phyloP scores from a whole-genome alignment of 2,113 vertebrate genomes.

The Riparia riparia region DNA sequence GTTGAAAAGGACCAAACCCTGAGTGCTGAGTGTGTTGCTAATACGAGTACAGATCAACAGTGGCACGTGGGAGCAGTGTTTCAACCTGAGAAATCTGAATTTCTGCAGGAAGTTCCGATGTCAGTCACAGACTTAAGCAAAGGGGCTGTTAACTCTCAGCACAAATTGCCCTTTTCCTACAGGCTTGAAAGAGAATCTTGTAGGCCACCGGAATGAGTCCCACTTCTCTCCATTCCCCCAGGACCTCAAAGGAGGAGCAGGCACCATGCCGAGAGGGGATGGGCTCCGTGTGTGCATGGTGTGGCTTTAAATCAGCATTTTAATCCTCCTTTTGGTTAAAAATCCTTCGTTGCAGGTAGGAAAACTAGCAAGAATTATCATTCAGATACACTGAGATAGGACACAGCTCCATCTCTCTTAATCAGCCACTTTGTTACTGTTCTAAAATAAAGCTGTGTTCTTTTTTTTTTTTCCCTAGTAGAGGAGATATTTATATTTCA shows the following conservation, averaged over 20 bases:
- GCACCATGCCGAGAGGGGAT: conserved; percentile 7
- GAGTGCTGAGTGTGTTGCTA: not conserved
- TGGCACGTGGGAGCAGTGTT: not conserved
- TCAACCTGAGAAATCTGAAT: not conserved
- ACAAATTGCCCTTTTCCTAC: not conserved
- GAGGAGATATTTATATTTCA: not conserved
- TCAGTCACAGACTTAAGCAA: not conserved
- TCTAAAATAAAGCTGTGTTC: not conserved
- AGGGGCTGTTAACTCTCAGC: not conserved
- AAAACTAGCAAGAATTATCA: not conserved
- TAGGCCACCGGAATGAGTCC: conserved; percentile 9
- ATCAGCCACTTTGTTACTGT: not conserved
- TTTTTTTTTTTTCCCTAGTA: not conserved
- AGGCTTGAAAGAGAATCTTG: not conserved
- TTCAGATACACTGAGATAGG: not conserved
- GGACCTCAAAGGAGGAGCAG: conserved; percentile 1
- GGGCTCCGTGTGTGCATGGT: not conserved
- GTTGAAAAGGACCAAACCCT: not conserved
- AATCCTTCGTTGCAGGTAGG: not conserved
- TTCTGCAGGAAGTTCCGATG: not conserved
- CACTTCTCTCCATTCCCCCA: not conserved
- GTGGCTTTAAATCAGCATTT: conserved; percentile 33
- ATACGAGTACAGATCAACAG: not conserved
- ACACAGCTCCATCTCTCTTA: not conserved
- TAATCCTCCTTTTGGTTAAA: not conserved